These are phyloP conservation scores for Perca fluviatilis DNA, from an alignment of 2,113 vertebrate genomes.

Conservation along the genomic window DNA sequence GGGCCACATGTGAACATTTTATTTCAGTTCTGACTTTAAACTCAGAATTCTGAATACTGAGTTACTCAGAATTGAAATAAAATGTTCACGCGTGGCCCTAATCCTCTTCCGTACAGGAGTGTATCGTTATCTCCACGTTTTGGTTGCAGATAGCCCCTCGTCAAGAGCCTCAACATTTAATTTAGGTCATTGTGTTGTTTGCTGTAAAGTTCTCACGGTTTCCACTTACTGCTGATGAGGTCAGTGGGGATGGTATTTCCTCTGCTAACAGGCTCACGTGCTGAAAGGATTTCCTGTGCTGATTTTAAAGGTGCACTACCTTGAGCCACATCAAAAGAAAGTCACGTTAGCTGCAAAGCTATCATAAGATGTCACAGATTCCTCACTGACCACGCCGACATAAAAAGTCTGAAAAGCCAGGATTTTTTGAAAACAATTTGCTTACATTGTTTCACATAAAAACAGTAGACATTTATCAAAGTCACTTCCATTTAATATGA, in stretches of 20 bases:
- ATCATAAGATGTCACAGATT: not conserved
- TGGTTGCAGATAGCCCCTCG: not conserved
- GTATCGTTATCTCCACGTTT: not conserved
- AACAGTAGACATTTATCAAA: not conserved
- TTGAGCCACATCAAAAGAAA: conserved; percentile 46
- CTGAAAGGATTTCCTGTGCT: conserved; percentile 51
- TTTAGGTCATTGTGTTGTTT: conserved; percentile 17
- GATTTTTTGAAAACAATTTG: too few species aligned
- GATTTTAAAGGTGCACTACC: conserved; percentile 41
- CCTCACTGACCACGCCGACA: not conserved
- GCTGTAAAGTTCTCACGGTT: conserved; percentile 5
- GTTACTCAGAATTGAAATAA: too few species aligned
- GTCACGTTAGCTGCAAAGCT: not conserved
- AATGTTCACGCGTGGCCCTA: too few species aligned
- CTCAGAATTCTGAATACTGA: too few species aligned
- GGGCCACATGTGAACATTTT: too few species aligned
- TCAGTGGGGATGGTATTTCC: conserved; percentile 58
- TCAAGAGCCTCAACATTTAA: not conserved
- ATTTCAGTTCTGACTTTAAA: too few species aligned
- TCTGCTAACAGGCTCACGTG: conserved; percentile 37
- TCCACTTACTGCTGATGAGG: conserved; percentile 74
- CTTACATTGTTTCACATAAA: not conserved
- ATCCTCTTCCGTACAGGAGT: too few species aligned
- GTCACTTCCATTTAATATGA: not conserved
- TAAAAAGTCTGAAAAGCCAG: not conserved